phyloP scores from a whole-genome alignment of 2,888 invertebrate species.

The Mactromeris polynyma region DNA sequence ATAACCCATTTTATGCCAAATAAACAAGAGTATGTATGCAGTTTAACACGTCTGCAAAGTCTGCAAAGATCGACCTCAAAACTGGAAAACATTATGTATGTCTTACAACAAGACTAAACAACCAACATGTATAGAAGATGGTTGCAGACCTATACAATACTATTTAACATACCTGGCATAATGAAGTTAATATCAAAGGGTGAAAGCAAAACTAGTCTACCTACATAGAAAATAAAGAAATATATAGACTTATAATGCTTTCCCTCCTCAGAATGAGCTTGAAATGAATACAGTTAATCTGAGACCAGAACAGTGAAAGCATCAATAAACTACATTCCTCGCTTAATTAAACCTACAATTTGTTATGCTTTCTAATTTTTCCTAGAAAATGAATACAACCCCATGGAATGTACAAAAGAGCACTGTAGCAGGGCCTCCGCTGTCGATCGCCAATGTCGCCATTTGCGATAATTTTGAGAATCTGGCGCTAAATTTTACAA shows the following conservation, averaged over 20 bases:
- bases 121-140: background rate
- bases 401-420: constrained; percentile 8
- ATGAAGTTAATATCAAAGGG: background rate
- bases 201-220: too few relatives aligned
- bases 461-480: too few relatives aligned
- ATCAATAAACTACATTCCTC: background rate
- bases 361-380: background rate
- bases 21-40: background rate
- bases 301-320: background rate
- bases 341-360: background rate
- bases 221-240: too few relatives aligned
- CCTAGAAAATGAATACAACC: background rate
- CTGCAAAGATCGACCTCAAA: background rate
- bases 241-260: too few relatives aligned
- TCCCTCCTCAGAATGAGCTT: background rate
- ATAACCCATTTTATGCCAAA: background rate
- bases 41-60: background rate
- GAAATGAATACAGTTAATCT: background rate
- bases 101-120: too few relatives aligned
- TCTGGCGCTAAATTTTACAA: too few relatives aligned
- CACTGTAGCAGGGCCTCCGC: too few relatives aligned
- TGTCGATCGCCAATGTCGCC: too few relatives aligned
- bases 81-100: background rate
- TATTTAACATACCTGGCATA: background rate
- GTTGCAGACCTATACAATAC: background rate